phyloP scores from a whole-genome alignment of 2,888 invertebrate genomes.

The Morpho deidamia region DNA sequence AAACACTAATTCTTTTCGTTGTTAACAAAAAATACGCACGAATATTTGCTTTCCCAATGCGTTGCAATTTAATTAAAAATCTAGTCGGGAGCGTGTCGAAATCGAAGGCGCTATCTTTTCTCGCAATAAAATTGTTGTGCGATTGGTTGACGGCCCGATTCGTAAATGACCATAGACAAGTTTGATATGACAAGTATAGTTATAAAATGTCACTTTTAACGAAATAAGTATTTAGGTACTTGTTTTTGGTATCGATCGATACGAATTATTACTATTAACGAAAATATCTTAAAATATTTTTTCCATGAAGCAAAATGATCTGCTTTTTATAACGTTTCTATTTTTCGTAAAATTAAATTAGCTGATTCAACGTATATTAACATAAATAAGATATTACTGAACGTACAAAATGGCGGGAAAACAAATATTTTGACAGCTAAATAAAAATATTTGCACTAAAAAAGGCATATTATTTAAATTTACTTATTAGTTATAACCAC shows the following conservation, averaged over 20 bases:
- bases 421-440: constrained; percentile 9
- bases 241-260: too few species aligned
- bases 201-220: too few species aligned
- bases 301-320: too few species aligned
- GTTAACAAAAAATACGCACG: constrained; percentile 23
- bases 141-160: constrained; percentile 6
- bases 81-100: constrained; percentile 10
- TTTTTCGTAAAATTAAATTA: too few species aligned
- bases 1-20: constrained; percentile 12
- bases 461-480: background rate
- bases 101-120: constrained; percentile 11
- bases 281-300: too few species aligned
- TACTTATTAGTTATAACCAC: too few species aligned
- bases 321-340: too few species aligned
- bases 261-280: too few species aligned
- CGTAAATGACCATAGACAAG: constrained; percentile 5
- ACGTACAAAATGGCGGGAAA: constrained; percentile 15
- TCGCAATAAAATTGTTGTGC: constrained; percentile 11
- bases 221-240: background rate
- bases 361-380: background rate
- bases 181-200: background rate
- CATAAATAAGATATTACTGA: background rate
- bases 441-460: background rate
- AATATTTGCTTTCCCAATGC: constrained; percentile 5
- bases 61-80: constrained; percentile 3